Conservation (phyloP, 2,888 invertebrate species). For the Rotaria macrura region DNA sequence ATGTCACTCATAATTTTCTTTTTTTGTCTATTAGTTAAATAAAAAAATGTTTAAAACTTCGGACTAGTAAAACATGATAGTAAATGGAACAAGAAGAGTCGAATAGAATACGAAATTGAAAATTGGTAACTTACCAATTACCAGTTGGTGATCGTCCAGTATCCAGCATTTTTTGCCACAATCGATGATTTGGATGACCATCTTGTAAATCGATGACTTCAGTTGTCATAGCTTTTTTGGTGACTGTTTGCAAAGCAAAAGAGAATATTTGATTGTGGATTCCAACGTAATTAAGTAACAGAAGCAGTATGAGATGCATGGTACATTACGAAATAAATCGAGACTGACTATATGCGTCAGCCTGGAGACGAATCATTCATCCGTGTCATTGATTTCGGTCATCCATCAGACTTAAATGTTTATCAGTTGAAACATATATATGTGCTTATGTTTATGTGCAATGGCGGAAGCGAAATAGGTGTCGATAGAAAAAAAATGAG, state of each 20-base stretch:
- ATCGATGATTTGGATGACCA: not conserved
- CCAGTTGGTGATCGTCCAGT: not conserved
- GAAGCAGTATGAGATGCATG: not conserved
- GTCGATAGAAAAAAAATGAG: not conserved
- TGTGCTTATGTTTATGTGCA: not conserved
- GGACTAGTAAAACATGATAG: not conserved
- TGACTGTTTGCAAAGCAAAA: not conserved
- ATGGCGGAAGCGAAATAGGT: not conserved
- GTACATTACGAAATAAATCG: not conserved
- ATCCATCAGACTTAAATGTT: not conserved
- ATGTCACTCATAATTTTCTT: not conserved
- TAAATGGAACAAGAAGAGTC: not conserved
- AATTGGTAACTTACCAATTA: not conserved
- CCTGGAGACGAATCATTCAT: not conserved
- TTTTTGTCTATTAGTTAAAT: not conserved
- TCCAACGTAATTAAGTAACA: not conserved
- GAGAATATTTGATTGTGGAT: not conserved
- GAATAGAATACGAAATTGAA: not conserved
- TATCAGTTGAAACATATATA: not conserved
- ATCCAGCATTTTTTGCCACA: not conserved
- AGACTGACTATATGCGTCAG: not conserved
- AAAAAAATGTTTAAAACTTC: not conserved
- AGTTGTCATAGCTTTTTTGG: not conserved
- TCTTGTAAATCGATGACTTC: not conserved
- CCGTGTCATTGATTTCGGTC: not conserved